Percentiles rank a stretch among this genome's conserved stretches.
Evolutionary conservation across 1,140 invertebrate species (phyloP).

Genomic region (Leptinotarsa defecta): DNA sequence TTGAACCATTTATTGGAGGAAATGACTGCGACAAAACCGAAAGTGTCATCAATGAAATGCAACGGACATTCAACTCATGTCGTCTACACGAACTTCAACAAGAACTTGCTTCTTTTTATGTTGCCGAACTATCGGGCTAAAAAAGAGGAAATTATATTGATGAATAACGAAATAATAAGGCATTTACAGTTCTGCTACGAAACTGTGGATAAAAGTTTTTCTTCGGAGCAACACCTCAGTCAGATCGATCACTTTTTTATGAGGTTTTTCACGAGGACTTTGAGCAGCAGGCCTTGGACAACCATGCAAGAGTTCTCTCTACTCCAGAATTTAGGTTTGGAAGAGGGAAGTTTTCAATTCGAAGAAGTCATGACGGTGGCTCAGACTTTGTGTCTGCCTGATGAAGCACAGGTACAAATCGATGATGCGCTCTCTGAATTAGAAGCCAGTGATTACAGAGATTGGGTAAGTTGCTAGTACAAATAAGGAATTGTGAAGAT

Average conservation of each 20-base stretch:
- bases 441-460: constrained; percentile 80
- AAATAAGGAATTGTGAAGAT: too few relatives aligned
- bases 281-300: constrained; percentile 50
- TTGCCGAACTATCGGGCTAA: constrained; percentile 59
- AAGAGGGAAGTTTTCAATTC: constrained; percentile 41
- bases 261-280: constrained; percentile 59
- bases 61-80: constrained; percentile 63
- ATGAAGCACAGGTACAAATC: constrained; percentile 75
- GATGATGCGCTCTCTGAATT: constrained; percentile 80
- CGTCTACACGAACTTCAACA: constrained; percentile 59
- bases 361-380: constrained; percentile 58
- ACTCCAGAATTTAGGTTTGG: constrained; percentile 16
- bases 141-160: constrained; percentile 58
- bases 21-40: constrained; percentile 62
- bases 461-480: constrained; percentile 65
- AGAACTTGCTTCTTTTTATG: constrained; percentile 61
- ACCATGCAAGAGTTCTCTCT: constrained; percentile 42
- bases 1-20: constrained; percentile 70
- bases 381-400: constrained; percentile 68
- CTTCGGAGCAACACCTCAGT: constrained; percentile 50
- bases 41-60: constrained; percentile 62
- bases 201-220: constrained; percentile 61
- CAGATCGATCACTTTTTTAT: constrained; percentile 63
- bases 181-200: constrained; percentile 61
- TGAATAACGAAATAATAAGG: constrained; percentile 59